A percentile compares a stretch with the other conserved stretches of the same genome.
Conservation (phyloP, 2,888 invertebrate species). For the Chloroclysta siterata region DNA sequence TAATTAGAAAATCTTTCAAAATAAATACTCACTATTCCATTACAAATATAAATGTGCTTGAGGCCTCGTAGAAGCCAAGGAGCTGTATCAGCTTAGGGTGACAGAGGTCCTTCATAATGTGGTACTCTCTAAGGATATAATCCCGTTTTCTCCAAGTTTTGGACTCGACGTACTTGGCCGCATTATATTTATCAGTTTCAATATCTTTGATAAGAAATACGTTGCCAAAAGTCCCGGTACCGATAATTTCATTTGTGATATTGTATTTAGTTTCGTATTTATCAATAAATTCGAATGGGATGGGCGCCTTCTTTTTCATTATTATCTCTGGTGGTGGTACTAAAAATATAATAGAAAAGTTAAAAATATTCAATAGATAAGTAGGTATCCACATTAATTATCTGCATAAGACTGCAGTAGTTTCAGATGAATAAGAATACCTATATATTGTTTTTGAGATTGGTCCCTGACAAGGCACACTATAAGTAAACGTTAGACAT, state of each 20-base stretch:
- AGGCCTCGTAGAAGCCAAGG: constrained; percentile 45
- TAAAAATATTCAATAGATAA: background rate
- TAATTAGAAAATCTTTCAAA: too few species aligned
- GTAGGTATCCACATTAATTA: too few species aligned
- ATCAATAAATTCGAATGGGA: constrained; percentile 11
- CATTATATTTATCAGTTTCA: constrained; percentile 83
- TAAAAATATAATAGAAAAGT: constrained; percentile 10
- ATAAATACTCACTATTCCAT: constrained; percentile 92
- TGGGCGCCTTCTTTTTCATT: background rate
- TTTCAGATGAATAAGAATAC: too few species aligned
- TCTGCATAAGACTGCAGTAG: too few species aligned
- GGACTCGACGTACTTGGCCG: constrained; percentile 93
- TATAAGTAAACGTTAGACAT: too few species aligned
- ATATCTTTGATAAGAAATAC: constrained; percentile 41
- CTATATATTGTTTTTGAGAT: too few species aligned
- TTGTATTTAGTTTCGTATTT: constrained; percentile 12
- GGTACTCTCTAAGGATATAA: constrained; percentile 92
- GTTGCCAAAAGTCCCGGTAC: constrained; percentile 50
- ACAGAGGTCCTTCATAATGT: constrained; percentile 92
- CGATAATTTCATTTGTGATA: constrained; percentile 41
- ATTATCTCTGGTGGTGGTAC: constrained; percentile 18
- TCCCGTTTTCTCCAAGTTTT: constrained; percentile 89
- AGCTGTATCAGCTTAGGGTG: constrained; percentile 93
- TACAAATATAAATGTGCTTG: constrained; percentile 90
- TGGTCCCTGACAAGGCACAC: too few species aligned